phyloP scores from a whole-genome alignment of 2,888 invertebrate genomes.

The Lamellibrachia columna region DNA sequence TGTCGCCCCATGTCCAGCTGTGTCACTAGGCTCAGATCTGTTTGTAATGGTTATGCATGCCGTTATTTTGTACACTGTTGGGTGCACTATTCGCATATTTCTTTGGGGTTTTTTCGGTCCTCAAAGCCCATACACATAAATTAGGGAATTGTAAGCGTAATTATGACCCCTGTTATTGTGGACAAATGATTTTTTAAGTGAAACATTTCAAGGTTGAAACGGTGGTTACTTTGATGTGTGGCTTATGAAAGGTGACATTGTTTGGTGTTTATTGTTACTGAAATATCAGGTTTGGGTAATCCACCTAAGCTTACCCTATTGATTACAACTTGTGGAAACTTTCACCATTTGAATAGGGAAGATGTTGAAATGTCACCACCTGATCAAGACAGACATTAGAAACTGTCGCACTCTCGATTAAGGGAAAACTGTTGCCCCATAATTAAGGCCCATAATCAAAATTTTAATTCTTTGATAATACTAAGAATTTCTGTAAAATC shows the following conservation, averaged over 20 bases:
- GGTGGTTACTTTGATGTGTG: too few species aligned
- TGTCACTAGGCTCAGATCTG: too few species aligned
- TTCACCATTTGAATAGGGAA: background rate
- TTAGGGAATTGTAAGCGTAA: background rate
- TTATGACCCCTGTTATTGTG: background rate
- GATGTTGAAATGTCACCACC: background rate
- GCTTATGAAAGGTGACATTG: background rate
- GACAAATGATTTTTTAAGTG: too few species aligned
- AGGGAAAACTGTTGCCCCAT: background rate
- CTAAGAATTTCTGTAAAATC: background rate
- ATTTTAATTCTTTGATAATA: background rate
- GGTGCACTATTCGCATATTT: background rate
- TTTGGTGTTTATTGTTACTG: background rate
- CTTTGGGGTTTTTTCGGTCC: background rate
- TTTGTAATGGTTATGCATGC: too few species aligned
- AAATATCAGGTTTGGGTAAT: background rate
- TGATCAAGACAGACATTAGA: background rate
- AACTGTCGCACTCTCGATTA: background rate
- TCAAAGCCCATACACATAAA: background rate
- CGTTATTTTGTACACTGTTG: background rate
- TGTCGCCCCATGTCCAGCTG: background rate
- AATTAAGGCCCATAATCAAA: conserved; percentile 6
- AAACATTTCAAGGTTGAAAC: too few species aligned
- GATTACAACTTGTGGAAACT: background rate
- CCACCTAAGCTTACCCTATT: background rate